Evolutionary conservation across 1,140 invertebrate genomes (phyloP).

Genomic region (Pygmarrhopalites habei): DNA sequence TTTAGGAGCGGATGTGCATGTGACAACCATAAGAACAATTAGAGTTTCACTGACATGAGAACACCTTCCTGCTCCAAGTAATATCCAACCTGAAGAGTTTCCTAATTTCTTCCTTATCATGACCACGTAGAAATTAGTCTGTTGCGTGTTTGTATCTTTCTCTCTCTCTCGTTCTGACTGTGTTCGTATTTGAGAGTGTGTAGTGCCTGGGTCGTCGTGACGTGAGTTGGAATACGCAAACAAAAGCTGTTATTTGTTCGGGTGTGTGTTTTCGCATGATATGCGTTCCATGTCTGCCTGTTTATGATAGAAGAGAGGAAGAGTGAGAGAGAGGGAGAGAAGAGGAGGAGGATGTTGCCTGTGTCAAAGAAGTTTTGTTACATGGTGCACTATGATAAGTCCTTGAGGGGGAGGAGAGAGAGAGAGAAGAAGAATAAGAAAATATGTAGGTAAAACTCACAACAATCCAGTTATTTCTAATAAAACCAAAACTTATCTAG

Average conservation of each 20-base stretch:
- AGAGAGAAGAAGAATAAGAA: too few species aligned
- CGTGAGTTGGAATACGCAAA: conserved; percentile 10
- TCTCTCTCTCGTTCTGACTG: neutral
- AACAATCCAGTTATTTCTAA: neutral
- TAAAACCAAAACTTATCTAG: neutral
- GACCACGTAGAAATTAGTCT: conserved; percentile 26
- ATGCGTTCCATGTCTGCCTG: neutral
- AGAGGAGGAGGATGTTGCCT: neutral
- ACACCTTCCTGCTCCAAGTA: conserved; percentile 10
- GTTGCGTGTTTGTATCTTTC: conserved; percentile 21
- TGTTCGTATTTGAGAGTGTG: too few species aligned
- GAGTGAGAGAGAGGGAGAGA: too few species aligned
- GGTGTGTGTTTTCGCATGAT: conserved; percentile 4
- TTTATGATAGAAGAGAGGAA: too few species aligned
- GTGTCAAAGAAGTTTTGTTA: neutral
- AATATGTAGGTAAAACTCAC: neutral
- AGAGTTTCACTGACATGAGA: conserved; percentile 1
- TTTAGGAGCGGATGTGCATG: conserved; percentile 9
- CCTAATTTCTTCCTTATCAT: conserved; percentile 29
- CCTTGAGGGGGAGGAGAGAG: too few species aligned
- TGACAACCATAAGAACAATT: conserved; percentile 11
- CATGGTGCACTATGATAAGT: neutral
- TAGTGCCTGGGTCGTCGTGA: too few species aligned
- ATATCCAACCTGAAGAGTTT: conserved; percentile 24
- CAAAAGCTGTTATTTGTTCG: conserved; percentile 8